phyloP scores from a whole-genome alignment of 1,140 invertebrate genomes.

The Leptestheria dahalacensis region DNA sequence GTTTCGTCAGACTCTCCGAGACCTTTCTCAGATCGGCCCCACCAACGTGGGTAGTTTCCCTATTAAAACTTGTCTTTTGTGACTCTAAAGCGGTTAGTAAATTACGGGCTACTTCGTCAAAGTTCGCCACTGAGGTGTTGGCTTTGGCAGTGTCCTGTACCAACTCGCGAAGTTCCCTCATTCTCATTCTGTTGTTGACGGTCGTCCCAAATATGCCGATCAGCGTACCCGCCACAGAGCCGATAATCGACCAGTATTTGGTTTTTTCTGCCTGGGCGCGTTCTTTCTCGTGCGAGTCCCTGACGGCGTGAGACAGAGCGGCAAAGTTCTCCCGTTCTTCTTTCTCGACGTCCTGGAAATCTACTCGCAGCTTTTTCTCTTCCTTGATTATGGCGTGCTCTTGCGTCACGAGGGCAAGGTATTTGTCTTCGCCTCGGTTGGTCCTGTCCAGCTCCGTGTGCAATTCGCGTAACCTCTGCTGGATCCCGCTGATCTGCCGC shows the following conservation, averaged over 20 bases:
- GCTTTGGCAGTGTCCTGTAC: conserved; percentile 28
- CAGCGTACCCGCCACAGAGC: conserved; percentile 48
- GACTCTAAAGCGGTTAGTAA: not conserved
- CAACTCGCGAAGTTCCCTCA: conserved; percentile 44
- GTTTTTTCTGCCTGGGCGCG: conserved; percentile 52
- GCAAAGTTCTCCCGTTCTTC: conserved; percentile 48
- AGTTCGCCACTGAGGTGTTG: conserved; percentile 2
- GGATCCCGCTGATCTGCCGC: conserved; percentile 35
- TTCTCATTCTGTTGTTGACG: conserved; percentile 45
- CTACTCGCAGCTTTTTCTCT: conserved; percentile 29
- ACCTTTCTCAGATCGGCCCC: too few species aligned
- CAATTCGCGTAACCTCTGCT: conserved; percentile 44
- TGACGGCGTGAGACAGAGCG: conserved; percentile 44
- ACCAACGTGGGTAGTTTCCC: too few species aligned
- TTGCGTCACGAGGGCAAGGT: conserved; percentile 38
- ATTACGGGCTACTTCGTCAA: conserved; percentile 12
- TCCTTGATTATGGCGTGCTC: conserved; percentile 21
- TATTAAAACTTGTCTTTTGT: too few species aligned
- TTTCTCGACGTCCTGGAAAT: conserved; percentile 29
- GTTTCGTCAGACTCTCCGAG: too few species aligned
- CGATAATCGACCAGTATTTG: conserved; percentile 61
- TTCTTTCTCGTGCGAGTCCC: conserved; percentile 56
- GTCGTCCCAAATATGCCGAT: conserved; percentile 48
- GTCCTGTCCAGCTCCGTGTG: conserved; percentile 50
- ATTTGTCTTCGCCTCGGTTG: conserved; percentile 47